Evolutionary conservation across 2,888 invertebrate genomes (phyloP), one percentile per base, ranked within the genome.

Genomic region (Orchesella flavescens): DNA sequence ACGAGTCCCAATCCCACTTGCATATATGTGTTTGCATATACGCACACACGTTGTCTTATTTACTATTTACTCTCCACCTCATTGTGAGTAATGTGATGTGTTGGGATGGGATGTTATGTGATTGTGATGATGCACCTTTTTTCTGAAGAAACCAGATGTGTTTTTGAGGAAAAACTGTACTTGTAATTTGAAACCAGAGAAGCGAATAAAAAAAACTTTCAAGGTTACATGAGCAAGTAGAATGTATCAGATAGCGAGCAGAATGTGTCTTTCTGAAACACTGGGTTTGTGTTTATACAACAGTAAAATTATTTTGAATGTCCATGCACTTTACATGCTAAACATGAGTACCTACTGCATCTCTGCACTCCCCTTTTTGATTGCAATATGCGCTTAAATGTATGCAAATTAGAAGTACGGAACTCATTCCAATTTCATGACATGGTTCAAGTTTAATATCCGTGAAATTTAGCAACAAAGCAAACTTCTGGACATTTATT

Each of bases 161-260:
- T 61, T 73, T 73, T 55, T 23, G 13, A 73, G 44, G 46, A 59
- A 46, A 75, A 75, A 75, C 75, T 75, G 75, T 75, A 75, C 21
- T 15, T 75, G 75, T 75, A 75, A 75, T 75, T 75, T 63, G 65
- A 75, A 53, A 75, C 65, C 75, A 63, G 49, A 75, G 65, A 24
- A 53, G 63, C 65, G 75, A 75, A 65, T 59, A 65, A 75, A 65
- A 75, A 65, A 65, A 21, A 75, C 73, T 59, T 75, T 75, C 75
- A 75, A 75, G 75, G 75, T 75, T 75, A 75, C 63, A 49, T 75
- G 75, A 46, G 46, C 75, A 75, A 65, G 75, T 75, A 75, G 75
- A 75, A 75, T 75, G 49, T 21, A 61, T 10, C 71, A 34, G 34
- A 7, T 34, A 34, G 34, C 34, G 34, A 34, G 7, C 34, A 34